Evolutionary conservation across 2,113 vertebrate species (phyloP).

Genomic region (Girardinichthys multiradiatus): DNA sequence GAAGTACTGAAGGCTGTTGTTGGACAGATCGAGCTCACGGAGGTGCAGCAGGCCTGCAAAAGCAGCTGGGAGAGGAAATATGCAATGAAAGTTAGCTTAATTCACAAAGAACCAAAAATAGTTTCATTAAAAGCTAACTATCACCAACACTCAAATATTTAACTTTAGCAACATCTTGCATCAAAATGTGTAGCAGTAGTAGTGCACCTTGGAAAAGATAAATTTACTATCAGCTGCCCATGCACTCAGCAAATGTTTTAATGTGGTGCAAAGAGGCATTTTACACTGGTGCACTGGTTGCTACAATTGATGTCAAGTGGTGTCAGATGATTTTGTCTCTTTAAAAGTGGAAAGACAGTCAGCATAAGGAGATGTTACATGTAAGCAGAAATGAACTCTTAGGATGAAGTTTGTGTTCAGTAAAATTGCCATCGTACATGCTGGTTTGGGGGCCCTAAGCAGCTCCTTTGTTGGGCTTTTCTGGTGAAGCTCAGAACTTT

Average conservation of each 20-base stretch:
- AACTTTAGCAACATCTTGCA: background rate
- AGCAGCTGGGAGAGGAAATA: conserved; percentile 81
- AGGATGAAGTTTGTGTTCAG: background rate
- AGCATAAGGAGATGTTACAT: no score
- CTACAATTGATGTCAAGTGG: no score
- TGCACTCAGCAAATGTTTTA: no score
- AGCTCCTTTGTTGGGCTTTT: no score
- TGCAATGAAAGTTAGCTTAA: background rate
- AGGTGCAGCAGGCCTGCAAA: conserved; percentile 90
- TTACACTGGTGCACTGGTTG: no score
- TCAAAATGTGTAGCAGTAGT: background rate
- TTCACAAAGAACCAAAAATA: background rate
- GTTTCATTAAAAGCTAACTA: background rate
- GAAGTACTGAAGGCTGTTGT: conserved; percentile 92
- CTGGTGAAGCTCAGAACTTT: no score
- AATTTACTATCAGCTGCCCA: no score
- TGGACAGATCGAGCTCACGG: conserved; percentile 92
- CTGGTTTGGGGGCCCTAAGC: no score
- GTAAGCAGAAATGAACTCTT: background rate
- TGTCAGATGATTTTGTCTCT: no score
- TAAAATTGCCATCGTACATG: background rate
- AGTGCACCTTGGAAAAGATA: background rate
- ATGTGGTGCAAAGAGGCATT: no score
- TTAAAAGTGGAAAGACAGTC: no score
- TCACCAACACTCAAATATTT: background rate